Evolutionary conservation across 2,113 vertebrate species (phyloP), one percentile per base, ranked within the genome.

Genomic region (Chaetodon trifascialis): DNA sequence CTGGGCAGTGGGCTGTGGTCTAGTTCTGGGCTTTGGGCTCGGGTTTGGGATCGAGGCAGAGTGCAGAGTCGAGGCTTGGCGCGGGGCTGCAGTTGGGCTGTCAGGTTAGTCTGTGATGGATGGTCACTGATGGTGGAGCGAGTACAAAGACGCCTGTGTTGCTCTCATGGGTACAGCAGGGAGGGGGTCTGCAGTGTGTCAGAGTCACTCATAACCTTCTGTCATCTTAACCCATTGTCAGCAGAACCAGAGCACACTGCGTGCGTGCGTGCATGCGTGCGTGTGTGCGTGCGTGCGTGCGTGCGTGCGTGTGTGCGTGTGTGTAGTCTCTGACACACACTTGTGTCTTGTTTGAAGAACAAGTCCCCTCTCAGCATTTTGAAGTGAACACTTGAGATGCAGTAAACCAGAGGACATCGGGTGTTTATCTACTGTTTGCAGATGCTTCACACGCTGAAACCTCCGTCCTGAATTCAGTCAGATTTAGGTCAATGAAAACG

Each of bases 21-120:
- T 59, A 7, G 64, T 68, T 70, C 49, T 36, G 58, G 47, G 65
- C 15, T 88, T 59, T 63, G 64, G 64, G 64, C 49, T 54, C 19
- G 2, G 52, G 55, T 59, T 63, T 70, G 58, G 71, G 75, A 73
- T 72, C 58, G 73, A 76, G 73, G 76, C 73, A 82, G 71, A 88
- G 72, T 65, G 79, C 75, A 79, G 68, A 56, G 73, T 65, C 14
- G 36, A 63, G 66, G 56, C 65, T 93, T 88, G 74, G 86, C 72
- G 40, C 87, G 80, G 94, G 95, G 93, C 94, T 95, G 92, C 87
- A 11, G 95, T 30, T 92, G 92, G 83, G 92, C 96, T 97, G 96
- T 97, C 97, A 96, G 95, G 96, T 97, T 97, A 96, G 83, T 70
- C 92, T 60, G 92, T 97, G 97, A 97, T 96, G 96, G 96, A 97